phyloP scores from a whole-genome alignment of 2,797 vertebrate genomes.

The Champsocephalus esox region DNA sequence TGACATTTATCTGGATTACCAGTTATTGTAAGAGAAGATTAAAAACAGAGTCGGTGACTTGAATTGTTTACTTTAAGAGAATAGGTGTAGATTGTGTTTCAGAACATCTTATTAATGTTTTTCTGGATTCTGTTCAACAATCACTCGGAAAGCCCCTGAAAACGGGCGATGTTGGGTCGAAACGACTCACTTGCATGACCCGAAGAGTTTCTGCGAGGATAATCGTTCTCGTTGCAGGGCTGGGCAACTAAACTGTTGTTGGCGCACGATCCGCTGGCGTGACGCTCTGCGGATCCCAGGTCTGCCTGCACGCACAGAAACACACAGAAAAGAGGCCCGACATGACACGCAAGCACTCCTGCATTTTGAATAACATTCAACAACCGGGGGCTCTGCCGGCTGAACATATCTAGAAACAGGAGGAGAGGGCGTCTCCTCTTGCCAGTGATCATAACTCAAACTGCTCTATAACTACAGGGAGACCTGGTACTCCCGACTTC shows the following conservation, averaged over 20 bases:
- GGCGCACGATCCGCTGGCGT: slow-evolving; percentile 82
- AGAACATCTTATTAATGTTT: not conserved
- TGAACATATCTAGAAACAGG: slow-evolving; percentile 42
- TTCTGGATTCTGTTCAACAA: not conserved
- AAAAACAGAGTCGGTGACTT: not conserved
- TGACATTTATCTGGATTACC: not conserved
- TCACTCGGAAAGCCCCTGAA: not conserved
- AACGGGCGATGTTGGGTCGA: not conserved
- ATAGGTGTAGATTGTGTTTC: not conserved
- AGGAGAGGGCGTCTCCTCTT: slow-evolving; percentile 33
- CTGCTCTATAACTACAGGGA: slow-evolving; percentile 58
- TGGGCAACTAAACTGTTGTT: slow-evolving; percentile 83
- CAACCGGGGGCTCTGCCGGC: slow-evolving; percentile 32
- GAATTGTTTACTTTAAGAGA: not conserved
- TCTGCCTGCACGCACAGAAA: slow-evolving; percentile 80
- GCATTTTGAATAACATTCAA: slow-evolving; percentile 48
- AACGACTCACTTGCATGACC: slow-evolving; percentile 88
- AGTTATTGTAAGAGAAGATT: not conserved
- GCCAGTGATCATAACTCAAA: slow-evolving; percentile 82
- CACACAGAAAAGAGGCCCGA: slow-evolving; percentile 84
- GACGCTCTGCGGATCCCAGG: slow-evolving; percentile 86
- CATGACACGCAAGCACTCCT: slow-evolving; percentile 83
- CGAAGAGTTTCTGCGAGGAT: slow-evolving; percentile 78
- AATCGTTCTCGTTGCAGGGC: slow-evolving; percentile 82
- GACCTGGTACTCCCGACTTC: slow-evolving; percentile 57